phyloP scores from a whole-genome alignment of 2,797 vertebrate genomes.

The Ctenopoma multispine region DNA sequence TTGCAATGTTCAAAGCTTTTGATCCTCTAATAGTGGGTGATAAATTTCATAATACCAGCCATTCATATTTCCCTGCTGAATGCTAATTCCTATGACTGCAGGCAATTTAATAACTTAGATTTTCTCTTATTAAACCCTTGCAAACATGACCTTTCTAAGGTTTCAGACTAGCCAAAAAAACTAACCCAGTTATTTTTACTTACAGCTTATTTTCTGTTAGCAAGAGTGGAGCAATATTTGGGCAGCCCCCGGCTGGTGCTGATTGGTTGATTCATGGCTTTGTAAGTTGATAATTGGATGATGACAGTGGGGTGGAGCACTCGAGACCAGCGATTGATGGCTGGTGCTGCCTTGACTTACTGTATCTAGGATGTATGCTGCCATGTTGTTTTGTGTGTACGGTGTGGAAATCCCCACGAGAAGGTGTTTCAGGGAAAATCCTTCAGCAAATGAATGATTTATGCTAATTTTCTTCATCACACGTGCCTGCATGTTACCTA shows the following conservation, averaged over 20 bases:
- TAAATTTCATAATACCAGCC: too few species aligned
- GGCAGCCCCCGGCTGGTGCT: slow-evolving; percentile 51
- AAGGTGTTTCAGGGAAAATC: slow-evolving; percentile 14
- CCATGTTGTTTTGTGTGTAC: slow-evolving; percentile 18
- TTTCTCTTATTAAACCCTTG: too few species aligned
- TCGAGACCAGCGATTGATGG: slow-evolving; percentile 61
- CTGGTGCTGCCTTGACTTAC: slow-evolving; percentile 30
- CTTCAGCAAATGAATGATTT: slow-evolving; percentile 3
- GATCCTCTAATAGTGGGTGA: too few species aligned
- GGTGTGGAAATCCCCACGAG: slow-evolving; percentile 2
- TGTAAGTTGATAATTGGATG: slow-evolving; percentile 65
- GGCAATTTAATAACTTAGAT: too few species aligned
- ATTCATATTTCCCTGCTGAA: too few species aligned
- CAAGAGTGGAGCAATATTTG: slow-evolving; percentile 50
- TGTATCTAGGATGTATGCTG: slow-evolving; percentile 37
- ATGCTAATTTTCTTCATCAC: neutral
- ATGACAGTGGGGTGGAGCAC: slow-evolving; percentile 57
- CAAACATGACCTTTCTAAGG: too few species aligned
- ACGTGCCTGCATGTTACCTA: neutral
- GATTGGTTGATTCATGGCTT: slow-evolving; percentile 77
- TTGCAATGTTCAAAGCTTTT: too few species aligned
- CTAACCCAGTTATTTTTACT: too few species aligned
- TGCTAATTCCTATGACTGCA: too few species aligned
- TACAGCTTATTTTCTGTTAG: too few species aligned
- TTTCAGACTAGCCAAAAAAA: too few species aligned